These are phyloP conservation scores for Ceratosolen fusciceps DNA, from an alignment of 1,140 invertebrate species.

Conservation along the genomic window DNA sequence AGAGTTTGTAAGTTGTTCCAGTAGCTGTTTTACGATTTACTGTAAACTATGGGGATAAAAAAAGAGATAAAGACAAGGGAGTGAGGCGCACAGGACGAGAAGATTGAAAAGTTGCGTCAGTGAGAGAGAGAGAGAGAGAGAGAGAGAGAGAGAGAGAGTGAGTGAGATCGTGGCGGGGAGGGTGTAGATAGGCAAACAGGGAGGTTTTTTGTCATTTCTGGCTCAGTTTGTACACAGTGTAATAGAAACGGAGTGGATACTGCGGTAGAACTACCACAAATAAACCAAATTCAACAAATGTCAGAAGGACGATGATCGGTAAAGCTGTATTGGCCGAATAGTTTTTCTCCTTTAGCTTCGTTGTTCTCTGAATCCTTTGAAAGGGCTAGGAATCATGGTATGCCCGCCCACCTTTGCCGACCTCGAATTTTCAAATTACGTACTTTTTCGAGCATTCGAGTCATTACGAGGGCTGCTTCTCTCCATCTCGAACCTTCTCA, in stretches of 20 bases:
- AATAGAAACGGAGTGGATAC: slow-evolving; percentile 24
- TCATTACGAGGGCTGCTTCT: no score
- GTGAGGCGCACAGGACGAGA: not conserved
- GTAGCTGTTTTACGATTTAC: slow-evolving; percentile 17
- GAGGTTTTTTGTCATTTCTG: no score
- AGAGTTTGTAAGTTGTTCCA: slow-evolving; percentile 4
- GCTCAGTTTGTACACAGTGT: not conserved
- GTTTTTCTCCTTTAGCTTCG: not conserved
- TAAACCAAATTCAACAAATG: slow-evolving; percentile 42
- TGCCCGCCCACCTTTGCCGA: no score
- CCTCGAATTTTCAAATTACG: no score
- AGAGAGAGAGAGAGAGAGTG: not conserved
- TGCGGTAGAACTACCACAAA: slow-evolving; percentile 4
- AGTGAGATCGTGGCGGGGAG: not conserved
- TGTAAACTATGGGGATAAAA: slow-evolving; percentile 2
- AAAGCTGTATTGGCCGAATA: not conserved
- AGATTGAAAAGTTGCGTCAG: not conserved
- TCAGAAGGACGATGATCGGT: slow-evolving; percentile 30
- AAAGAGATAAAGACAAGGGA: not conserved
- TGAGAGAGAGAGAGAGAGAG: not conserved
- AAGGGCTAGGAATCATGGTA: not conserved
- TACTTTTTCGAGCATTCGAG: no score
- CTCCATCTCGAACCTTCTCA: no score
- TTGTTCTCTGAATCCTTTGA: no score
- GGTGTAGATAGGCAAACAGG: no score